phyloP scores from a whole-genome alignment of 2,797 vertebrate species.

The Phrynocephalus vlangalii region DNA sequence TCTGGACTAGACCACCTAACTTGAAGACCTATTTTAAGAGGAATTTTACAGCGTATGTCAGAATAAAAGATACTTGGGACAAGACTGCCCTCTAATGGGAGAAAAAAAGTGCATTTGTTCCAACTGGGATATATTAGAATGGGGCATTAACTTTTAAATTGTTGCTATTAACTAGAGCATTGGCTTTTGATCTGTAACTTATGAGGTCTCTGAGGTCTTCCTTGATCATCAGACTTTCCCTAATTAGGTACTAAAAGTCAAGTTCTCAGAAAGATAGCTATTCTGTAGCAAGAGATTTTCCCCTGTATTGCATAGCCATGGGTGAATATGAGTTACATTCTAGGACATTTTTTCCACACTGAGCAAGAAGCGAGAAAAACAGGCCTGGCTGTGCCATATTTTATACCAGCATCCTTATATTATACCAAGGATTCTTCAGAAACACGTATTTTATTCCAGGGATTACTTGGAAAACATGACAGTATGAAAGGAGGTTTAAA shows the following conservation, averaged over 20 bases:
- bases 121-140: background rate
- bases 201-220: background rate
- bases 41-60: conserved; percentile 53
- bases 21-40: conserved; percentile 68
- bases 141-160: background rate
- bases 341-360: background rate
- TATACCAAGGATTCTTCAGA: no score
- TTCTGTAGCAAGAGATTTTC: background rate
- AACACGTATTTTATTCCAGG: no score
- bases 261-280: no score
- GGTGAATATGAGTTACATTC: background rate
- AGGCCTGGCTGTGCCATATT: background rate
- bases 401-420: no score
- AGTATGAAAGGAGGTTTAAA: background rate
- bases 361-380: background rate
- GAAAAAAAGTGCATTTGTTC: background rate
- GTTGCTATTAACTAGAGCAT: background rate
- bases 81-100: conserved; percentile 77
- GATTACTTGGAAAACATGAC: background rate
- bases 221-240: background rate
- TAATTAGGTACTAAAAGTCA: background rate
- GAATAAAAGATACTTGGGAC: conserved; percentile 62
- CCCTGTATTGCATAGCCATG: background rate
- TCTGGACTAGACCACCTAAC: conserved; percentile 78
- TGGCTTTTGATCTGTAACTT: background rate